These are phyloP conservation scores for Sphecodes monilicornis DNA, from an alignment of 2,888 invertebrate genomes.

Conservation along the genomic window DNA sequence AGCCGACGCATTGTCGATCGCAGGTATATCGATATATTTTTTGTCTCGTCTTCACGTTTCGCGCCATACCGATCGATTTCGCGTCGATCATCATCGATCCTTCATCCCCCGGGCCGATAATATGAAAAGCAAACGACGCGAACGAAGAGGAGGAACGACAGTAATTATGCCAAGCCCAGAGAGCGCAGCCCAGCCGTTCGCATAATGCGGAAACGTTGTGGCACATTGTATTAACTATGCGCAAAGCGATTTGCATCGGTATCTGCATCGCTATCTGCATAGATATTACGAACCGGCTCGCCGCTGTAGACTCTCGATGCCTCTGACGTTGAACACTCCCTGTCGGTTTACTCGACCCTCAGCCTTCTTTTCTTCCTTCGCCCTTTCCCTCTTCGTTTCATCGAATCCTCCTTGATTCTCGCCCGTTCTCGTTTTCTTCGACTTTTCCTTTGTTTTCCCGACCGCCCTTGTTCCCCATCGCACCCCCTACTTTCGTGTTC, in stretches of 20 bases:
- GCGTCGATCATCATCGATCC: not conserved
- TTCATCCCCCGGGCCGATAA: not conserved
- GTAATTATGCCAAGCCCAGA: conserved; percentile 67
- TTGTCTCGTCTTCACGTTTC: too few relatives aligned
- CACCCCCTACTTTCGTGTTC: not conserved
- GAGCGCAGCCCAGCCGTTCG: conserved; percentile 65
- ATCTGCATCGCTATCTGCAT: conserved; percentile 63
- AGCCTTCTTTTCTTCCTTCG: not conserved
- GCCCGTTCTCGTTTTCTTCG: not conserved
- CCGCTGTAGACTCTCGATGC: conserved; percentile 42
- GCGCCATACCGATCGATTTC: not conserved
- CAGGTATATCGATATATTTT: conserved; percentile 73
- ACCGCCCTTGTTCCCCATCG: not conserved
- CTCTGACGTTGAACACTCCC: conserved; percentile 36
- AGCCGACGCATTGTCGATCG: conserved; percentile 80
- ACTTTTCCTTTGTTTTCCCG: not conserved
- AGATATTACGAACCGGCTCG: conserved; percentile 62
- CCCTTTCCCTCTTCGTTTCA: not conserved
- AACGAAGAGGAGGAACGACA: conserved; percentile 27
- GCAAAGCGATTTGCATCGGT: conserved; percentile 70
- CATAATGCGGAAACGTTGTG: conserved; percentile 71
- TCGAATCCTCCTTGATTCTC: not conserved
- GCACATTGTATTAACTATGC: conserved; percentile 72
- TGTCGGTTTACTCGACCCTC: not conserved
- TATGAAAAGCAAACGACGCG: conserved; percentile 30